These are phyloP conservation scores for Polymixis flavicincta DNA, from an alignment of 2,888 invertebrate genomes.

Conservation along the genomic window DNA sequence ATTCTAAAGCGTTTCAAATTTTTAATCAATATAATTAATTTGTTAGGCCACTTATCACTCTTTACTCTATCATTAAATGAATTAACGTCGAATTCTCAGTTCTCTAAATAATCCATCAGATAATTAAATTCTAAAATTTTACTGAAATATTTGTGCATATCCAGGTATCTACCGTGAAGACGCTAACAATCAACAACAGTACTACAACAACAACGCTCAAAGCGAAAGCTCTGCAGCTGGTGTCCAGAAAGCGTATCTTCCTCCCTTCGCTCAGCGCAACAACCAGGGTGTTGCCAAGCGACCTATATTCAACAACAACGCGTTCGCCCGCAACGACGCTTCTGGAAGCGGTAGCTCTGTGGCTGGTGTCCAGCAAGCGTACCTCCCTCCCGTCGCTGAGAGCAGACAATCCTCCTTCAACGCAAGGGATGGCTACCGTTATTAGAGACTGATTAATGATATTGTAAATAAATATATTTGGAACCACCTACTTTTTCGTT, in stretches of 20 bases:
- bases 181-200: constrained; percentile 64
- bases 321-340: constrained; percentile 69
- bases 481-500: not conserved
- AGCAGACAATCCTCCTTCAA: constrained; percentile 69
- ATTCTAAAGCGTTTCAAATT: not conserved
- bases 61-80: not conserved
- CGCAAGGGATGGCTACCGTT: constrained; percentile 76
- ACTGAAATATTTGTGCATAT: not conserved
- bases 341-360: constrained; percentile 58
- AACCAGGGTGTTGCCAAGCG: constrained; percentile 52
- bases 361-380: constrained; percentile 70
- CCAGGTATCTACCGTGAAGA: constrained; percentile 82
- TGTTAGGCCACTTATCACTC: not conserved
- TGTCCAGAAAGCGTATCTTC: constrained; percentile 42
- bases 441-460: constrained; percentile 60
- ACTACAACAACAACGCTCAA: constrained; percentile 62
- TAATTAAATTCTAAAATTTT: too few species aligned
- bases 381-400: constrained; percentile 76
- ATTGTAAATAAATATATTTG: constrained; percentile 55
- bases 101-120: not conserved
- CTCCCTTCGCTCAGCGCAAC: constrained; percentile 56
- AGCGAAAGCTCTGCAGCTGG: constrained; percentile 2
- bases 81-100: not conserved
- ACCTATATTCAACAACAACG: constrained; percentile 42
- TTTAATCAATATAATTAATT: not conserved